These are phyloP conservation scores for Pterostichus niger DNA, from an alignment of 2,888 invertebrate genomes.

Conservation along the genomic window DNA sequence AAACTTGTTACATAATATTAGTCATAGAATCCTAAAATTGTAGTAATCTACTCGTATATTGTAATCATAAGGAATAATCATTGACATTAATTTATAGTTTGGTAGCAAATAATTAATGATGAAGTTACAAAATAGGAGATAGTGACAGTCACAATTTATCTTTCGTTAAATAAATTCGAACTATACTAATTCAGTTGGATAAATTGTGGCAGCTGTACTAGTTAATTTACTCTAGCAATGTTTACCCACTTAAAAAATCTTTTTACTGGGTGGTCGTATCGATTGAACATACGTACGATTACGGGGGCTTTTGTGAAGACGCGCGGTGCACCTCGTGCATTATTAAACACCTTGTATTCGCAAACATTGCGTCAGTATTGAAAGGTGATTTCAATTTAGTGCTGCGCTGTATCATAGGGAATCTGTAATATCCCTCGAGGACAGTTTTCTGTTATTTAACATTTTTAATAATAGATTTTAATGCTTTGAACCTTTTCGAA, in stretches of 20 bases:
- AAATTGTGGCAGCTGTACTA: slow-evolving; percentile 23
- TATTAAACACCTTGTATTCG: slow-evolving; percentile 34
- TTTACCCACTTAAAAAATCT: slow-evolving; percentile 53
- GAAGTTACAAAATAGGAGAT: too few species aligned
- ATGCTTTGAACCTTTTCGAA: not conserved
- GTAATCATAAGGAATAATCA: too few species aligned
- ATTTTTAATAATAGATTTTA: slow-evolving; percentile 30
- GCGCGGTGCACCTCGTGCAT: slow-evolving; percentile 24
- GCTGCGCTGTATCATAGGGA: slow-evolving; percentile 20
- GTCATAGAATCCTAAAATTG: too few species aligned
- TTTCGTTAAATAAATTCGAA: too few species aligned
- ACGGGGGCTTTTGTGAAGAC: slow-evolving; percentile 31
- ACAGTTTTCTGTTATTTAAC: slow-evolving; percentile 44
- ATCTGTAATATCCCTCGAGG: slow-evolving; percentile 30
- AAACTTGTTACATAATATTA: too few species aligned
- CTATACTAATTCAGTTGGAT: too few species aligned
- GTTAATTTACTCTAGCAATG: slow-evolving; percentile 48
- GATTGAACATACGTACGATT: slow-evolving; percentile 35
- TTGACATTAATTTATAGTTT: too few species aligned
- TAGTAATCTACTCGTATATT: too few species aligned
- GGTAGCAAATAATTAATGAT: too few species aligned
- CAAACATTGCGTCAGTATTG: slow-evolving; percentile 15
- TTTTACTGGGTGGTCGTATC: slow-evolving; percentile 20
- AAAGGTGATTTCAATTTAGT: slow-evolving; percentile 49
- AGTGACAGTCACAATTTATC: too few species aligned